phyloP scores from a whole-genome alignment of 2,113 vertebrate species.

The Psilopogon haemacephalus region DNA sequence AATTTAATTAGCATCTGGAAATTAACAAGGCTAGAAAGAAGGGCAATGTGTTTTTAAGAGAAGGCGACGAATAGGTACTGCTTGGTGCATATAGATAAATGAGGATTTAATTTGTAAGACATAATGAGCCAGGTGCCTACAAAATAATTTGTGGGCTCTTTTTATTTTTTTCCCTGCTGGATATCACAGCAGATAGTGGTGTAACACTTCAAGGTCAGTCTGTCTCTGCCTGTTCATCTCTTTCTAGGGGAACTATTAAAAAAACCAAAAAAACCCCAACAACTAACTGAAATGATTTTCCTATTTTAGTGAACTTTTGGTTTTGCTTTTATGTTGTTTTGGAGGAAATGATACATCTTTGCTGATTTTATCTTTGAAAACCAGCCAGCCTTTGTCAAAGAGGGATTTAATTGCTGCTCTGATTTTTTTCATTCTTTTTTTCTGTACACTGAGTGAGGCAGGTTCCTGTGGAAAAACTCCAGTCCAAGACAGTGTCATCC shows the following conservation, averaged over 20 bases:
- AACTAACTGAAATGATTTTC: not conserved
- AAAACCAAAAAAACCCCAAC: not conserved
- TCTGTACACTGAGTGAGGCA: not conserved
- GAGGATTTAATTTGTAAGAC: slow-evolving; percentile 72
- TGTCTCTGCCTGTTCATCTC: not conserved
- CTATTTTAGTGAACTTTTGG: not conserved
- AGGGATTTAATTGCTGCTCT: not conserved
- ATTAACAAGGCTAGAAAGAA: slow-evolving; percentile 79
- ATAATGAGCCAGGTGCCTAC: slow-evolving; percentile 70
- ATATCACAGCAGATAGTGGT: slow-evolving; percentile 47
- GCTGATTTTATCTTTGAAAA: not conserved
- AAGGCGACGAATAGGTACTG: slow-evolving; percentile 70
- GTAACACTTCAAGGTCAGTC: slow-evolving; percentile 62
- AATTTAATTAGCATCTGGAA: slow-evolving; percentile 81
- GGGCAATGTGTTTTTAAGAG: slow-evolving; percentile 79
- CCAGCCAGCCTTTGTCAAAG: not conserved
- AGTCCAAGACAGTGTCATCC: not conserved
- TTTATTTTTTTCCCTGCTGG: slow-evolving; percentile 31
- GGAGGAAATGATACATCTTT: not conserved
- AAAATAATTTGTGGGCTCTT: slow-evolving; percentile 36
- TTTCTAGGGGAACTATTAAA: slow-evolving; percentile 46
- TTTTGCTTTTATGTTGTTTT: not conserved
- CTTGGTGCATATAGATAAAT: slow-evolving; percentile 75
- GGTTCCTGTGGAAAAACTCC: not conserved
- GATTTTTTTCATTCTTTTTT: not conserved